Conservation (phyloP, 1,140 invertebrate genomes). For the Oreohelix idahoensis region DNA sequence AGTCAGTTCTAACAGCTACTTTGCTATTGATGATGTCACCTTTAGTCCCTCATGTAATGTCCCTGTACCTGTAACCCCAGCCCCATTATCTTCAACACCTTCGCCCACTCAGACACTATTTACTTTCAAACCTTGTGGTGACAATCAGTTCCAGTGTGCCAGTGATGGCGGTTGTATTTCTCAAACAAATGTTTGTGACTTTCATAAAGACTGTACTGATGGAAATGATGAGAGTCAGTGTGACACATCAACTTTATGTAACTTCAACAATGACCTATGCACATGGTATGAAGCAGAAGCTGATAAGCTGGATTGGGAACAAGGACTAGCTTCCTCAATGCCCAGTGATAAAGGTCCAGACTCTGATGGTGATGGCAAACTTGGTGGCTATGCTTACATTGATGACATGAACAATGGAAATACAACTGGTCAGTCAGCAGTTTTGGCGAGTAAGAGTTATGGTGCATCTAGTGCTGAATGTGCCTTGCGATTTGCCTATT, state of each 20-base stretch:
- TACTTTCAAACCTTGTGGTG: slow-evolving; percentile 46
- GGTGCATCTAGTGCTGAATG: slow-evolving; percentile 54
- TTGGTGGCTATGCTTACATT: slow-evolving; percentile 37
- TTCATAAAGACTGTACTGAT: slow-evolving; percentile 77
- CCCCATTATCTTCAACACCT: slow-evolving; percentile 3
- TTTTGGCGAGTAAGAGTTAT: slow-evolving; percentile 14
- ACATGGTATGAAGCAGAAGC: slow-evolving; percentile 39
- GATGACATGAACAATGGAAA: slow-evolving; percentile 35
- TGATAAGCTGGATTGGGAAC: slow-evolving; percentile 41
- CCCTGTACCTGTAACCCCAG: slow-evolving; percentile 26
- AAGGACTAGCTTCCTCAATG: neutral
- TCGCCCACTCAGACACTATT: slow-evolving; percentile 38
- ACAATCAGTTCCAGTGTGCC: slow-evolving; percentile 59
- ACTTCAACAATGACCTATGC: slow-evolving; percentile 42
- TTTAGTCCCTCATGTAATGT: slow-evolving; percentile 59
- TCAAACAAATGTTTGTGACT: slow-evolving; percentile 77
- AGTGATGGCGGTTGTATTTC: slow-evolving; percentile 56
- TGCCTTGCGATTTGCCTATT: slow-evolving; percentile 78
- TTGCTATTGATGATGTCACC: slow-evolving; percentile 82
- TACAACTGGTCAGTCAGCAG: slow-evolving; percentile 44
- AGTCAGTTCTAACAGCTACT: slow-evolving; percentile 80
- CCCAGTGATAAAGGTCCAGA: slow-evolving; percentile 19
- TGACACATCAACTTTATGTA: slow-evolving; percentile 40
- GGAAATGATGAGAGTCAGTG: slow-evolving; percentile 62
- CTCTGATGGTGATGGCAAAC: slow-evolving; percentile 25